Evolutionary conservation across 1,140 invertebrate species (phyloP), one percentile per base, ranked within the genome.

Genomic region (Caerostris darwini): DNA sequence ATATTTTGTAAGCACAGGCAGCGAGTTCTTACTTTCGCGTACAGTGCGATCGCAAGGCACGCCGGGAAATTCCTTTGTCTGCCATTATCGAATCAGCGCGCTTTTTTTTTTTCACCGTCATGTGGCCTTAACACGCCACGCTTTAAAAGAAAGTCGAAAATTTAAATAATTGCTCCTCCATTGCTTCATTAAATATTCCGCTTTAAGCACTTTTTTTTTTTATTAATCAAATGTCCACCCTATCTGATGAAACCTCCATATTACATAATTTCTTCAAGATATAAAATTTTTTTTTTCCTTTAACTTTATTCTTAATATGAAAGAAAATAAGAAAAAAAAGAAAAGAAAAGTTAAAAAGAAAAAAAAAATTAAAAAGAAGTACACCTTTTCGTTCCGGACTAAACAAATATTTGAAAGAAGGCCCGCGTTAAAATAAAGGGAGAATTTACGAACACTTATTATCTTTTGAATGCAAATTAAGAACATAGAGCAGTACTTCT

Each of bases 381-480:
- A 7, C 7, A 87, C 57, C 57, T 87, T 59, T 19, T 53, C 19
- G 57, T 64, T 87, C 57, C 57, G 19, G 57, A 54, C 53, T 83
- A 58, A 83, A 56, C 81, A 56, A 56, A 56, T 83, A 59, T 87
- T 87, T 87, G 69, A 71, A 50, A 71, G 14, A 83, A 83, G 12
- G 14, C 53, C 53, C 81, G 81, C 53, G 81, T 83, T 83, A 83
- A 83, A 83, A 83, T 58, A 57, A 83, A 83, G 19, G 64, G 69
- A 90, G 81, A 90, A 90, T 82, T 77, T 90, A 59, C 69, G 57
- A 81, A 69, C 89, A 90, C 89, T 90, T 90, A 90, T 90, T 90
- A 90, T 90, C 56, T 90, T 81, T 90, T 90, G 89, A 77, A 90
- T 90, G 89, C 89, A 90, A 90, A 90, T 90, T 90, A 90, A 90